A percentile compares a stretch with the other conserved stretches of the same genome.
phyloP scores from a whole-genome alignment of 2,888 invertebrate genomes.

The Oegoconia quadripuncta region DNA sequence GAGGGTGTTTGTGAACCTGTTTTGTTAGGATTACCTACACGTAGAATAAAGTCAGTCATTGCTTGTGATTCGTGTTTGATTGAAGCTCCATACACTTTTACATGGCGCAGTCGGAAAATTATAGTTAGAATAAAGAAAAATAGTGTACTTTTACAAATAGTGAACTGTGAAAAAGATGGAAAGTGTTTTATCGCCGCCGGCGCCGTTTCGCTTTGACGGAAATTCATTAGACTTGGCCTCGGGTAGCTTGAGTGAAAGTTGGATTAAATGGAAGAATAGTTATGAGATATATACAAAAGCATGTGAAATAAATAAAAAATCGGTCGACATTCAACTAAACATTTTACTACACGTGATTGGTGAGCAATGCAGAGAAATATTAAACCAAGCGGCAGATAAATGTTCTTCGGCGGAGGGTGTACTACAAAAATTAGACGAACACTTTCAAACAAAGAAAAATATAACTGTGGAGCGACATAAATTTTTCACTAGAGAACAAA shows the following conservation, averaged over 20 bases:
- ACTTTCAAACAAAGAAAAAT: conserved; percentile 5
- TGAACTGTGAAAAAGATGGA: background rate
- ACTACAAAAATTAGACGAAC: background rate
- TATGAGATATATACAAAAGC: conserved; percentile 10
- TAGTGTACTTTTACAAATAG: background rate
- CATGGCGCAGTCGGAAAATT: conserved; percentile 6
- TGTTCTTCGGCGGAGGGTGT: background rate
- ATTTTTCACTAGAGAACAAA: conserved; percentile 8
- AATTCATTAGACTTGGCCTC: conserved; percentile 2
- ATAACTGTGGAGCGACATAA: conserved; percentile 7
- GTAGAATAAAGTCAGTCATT: too few relatives aligned
- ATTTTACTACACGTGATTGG: conserved; percentile 10
- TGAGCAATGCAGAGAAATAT: conserved; percentile 8
- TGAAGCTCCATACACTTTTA: too few relatives aligned
- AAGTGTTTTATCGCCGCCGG: conserved; percentile 2
- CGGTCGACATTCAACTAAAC: conserved; percentile 5
- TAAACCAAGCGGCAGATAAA: background rate
- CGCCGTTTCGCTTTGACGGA: conserved; percentile 1
- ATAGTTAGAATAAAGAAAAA: background rate
- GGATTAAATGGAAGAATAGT: conserved; percentile 7
- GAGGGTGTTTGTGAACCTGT: too few relatives aligned
- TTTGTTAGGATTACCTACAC: too few relatives aligned
- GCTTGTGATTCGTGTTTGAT: too few relatives aligned
- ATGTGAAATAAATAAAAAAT: conserved; percentile 11
- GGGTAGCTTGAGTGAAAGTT: conserved; percentile 6